Evolutionary conservation across 1,140 invertebrate species (phyloP).

Genomic region (Microplitis demolitor): DNA sequence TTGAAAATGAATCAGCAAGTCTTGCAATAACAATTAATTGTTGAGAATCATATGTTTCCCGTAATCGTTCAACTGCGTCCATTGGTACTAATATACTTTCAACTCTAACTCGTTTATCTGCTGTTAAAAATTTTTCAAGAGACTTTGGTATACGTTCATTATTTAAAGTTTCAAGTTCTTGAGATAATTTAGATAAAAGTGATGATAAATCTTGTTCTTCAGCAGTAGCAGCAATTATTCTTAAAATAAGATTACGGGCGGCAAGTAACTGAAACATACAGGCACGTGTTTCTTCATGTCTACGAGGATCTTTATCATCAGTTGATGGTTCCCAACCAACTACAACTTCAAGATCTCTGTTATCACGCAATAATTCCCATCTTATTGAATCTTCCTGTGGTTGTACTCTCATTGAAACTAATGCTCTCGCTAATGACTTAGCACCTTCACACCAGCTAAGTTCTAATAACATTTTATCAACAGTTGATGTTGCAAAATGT

Average conservation of each 20-base stretch:
- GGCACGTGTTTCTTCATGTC: constrained; percentile 49
- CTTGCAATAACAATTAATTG: constrained; percentile 50
- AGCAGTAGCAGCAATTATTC: constrained; percentile 50
- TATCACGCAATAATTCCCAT: constrained; percentile 64
- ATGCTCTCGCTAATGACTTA: constrained; percentile 41
- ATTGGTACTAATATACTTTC: constrained; percentile 53
- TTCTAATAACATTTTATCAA: constrained; percentile 81
- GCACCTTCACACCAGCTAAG: constrained; percentile 65
- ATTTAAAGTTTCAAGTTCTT: constrained; percentile 44
- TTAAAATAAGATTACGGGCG: constrained; percentile 51
- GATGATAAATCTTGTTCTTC: constrained; percentile 39
- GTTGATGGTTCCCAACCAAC: constrained; percentile 53
- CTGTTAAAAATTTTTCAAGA: constrained; percentile 45
- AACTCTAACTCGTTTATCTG: constrained; percentile 36
- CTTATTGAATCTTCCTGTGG: constrained; percentile 63
- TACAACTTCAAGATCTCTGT: constrained; percentile 64
- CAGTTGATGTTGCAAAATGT: constrained; percentile 75
- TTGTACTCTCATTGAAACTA: constrained; percentile 64
- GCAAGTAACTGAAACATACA: constrained; percentile 52
- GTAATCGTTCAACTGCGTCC: constrained; percentile 54
- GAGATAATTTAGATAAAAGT: constrained; percentile 41
- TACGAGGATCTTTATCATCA: constrained; percentile 42
- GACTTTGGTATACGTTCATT: constrained; percentile 43
- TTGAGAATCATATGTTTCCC: constrained; percentile 51
- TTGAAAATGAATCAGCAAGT: constrained; percentile 47